Base-by-base conservation (phyloP, 2,888 invertebrate species). In the Ecliptopera silaceata region DNA sequence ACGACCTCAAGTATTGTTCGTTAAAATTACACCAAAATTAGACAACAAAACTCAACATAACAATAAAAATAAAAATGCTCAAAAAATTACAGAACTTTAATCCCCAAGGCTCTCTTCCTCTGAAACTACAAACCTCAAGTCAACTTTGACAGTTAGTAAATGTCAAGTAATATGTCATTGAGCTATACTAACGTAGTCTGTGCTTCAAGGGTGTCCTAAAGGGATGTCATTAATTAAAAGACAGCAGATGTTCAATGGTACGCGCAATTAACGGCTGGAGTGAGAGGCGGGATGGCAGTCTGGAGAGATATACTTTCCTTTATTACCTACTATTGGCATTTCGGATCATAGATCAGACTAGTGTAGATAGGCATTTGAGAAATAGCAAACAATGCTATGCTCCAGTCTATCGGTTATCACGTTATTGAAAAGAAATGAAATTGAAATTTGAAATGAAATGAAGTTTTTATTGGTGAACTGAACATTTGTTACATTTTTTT, bases 211-310 rank as follows among this genome's bases (percentile, higher is more conserved):
- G 49, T 49, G 39, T 57, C 32, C 42, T 42, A 70, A 74, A 71
- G 72, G 71, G 69, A 75, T 76, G 70, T 75, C 79, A 86, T 87
- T 87, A 86, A 87, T 86, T 86, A 86, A 80, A 78, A 72, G 77
- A 79, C 77, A 80, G 79, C 87, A 85, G 86, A 81, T 86, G 85
- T 77, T 81, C 78, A 56, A 72, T 66, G 77, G 79, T 76, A 81
- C 75, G 82, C 75, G 80, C 82, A 86, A 85, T 86, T 85, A 84
- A 71, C 66, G 59, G 63, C 58, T 65, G 68, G 61, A 76, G 70
- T 73, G 71, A 73, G 70, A 64, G 68, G 68, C 65, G 67, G 67
- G 65, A 77, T 70, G 66, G 74, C 59, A 61, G 66, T 58, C 65
- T 61, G 45, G 66, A 66, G 74, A 70, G 71, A 70, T 68, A 74